Conservation (phyloP, 2,888 invertebrate species). For the Acronicta aceris region DNA sequence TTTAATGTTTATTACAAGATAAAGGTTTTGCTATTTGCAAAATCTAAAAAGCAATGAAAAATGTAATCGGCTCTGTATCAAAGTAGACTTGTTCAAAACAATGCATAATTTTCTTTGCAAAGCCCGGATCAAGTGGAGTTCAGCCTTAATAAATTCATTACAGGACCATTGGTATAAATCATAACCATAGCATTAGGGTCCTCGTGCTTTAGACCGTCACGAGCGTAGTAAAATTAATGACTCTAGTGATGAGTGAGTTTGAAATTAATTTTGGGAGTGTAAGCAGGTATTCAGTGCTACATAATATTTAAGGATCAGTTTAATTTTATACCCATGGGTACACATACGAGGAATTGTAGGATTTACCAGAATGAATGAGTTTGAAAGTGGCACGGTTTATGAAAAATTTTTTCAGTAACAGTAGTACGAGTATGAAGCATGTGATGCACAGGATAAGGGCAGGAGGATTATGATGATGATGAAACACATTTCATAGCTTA, state of each 20-base stretch:
- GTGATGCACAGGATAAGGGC: too few species aligned
- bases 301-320: too few species aligned
- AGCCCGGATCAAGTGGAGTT: slow-evolving; percentile 54
- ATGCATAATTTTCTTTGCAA: slow-evolving; percentile 42
- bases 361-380: too few species aligned
- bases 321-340: too few species aligned
- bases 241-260: slow-evolving; percentile 34
- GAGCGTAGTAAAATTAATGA: slow-evolving; percentile 36
- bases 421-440: too few species aligned
- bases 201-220: slow-evolving; percentile 38
- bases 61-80: background rate
- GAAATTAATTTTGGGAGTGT: slow-evolving; percentile 31
- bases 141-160: slow-evolving; percentile 76
- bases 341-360: too few species aligned
- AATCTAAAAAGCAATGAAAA: background rate
- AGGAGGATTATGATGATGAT: too few species aligned
- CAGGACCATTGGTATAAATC: slow-evolving; percentile 72
- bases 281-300: slow-evolving; percentile 17
- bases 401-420: too few species aligned
- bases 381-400: too few species aligned
- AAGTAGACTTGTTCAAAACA: slow-evolving; percentile 1
- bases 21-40: too few species aligned
- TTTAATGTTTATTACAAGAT: background rate
- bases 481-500: too few species aligned
- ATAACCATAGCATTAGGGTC: slow-evolving; percentile 45